Evolutionary conservation across 1,140 invertebrate genomes (phyloP).

Genomic region (Caerostris extrusa): DNA sequence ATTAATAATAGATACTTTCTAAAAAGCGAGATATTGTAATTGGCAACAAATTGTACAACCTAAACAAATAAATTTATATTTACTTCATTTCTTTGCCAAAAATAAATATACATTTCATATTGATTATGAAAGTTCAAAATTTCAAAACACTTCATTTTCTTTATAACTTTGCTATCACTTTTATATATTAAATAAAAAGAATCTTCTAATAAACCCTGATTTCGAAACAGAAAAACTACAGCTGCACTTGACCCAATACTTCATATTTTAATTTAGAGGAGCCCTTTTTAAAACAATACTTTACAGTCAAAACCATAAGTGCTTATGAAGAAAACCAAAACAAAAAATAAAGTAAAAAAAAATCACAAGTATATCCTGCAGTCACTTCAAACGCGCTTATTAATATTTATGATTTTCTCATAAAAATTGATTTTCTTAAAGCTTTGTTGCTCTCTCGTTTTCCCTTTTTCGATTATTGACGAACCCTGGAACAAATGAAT

Average conservation of each 20-base stretch:
- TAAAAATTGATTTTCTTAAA: slow-evolving; percentile 56
- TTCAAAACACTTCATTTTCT: not conserved
- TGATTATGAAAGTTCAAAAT: not conserved
- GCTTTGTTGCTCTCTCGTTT: not conserved
- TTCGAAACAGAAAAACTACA: not conserved
- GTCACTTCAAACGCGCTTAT: slow-evolving; percentile 28
- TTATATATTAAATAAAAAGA: not conserved
- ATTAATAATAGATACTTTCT: too few species aligned
- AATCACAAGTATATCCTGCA: not conserved
- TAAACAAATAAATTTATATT: too few species aligned
- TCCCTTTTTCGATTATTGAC: not conserved
- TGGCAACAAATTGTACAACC: too few species aligned
- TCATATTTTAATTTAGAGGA: not conserved
- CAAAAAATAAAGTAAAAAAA: not conserved
- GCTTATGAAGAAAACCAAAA: not conserved
- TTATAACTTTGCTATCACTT: not conserved
- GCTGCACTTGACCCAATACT: not conserved
- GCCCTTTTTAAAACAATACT: not conserved
- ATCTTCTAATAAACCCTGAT: not conserved
- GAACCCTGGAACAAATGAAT: slow-evolving; percentile 34
- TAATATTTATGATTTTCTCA: slow-evolving; percentile 61
- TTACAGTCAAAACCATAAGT: not conserved
- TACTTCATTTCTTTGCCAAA: too few species aligned
- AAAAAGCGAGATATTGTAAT: too few species aligned
- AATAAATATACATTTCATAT: too few species aligned